Conservation (phyloP, 64 coral and sea anemone species). For the Montipora efflorescens region DNA sequence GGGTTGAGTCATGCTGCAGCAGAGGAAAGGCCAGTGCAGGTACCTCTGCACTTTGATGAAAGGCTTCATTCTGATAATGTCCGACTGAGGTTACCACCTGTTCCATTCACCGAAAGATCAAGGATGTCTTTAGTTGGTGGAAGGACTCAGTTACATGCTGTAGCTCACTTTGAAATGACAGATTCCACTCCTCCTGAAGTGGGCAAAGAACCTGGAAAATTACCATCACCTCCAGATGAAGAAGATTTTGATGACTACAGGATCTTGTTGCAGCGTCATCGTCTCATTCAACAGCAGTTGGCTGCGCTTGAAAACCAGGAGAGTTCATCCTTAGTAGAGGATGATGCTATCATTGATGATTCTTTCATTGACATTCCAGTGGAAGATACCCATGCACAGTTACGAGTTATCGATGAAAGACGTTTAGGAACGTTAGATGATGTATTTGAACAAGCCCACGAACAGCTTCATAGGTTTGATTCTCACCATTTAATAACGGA, state of each 20-base stretch:
- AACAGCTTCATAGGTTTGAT: background rate
- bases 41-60: conserved; percentile 7
- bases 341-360: conserved; percentile 86
- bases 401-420: background rate
- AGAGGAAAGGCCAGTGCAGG: background rate
- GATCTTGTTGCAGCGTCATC: conserved; percentile 79
- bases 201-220: background rate
- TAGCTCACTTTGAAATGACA: background rate
- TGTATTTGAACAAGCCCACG: background rate
- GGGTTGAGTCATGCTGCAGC: background rate
- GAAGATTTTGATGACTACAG: conserved; percentile 76
- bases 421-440: background rate
- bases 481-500: background rate
- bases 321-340: conserved; percentile 53
- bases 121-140: background rate
- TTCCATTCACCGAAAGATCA: background rate
- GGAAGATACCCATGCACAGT: conserved; percentile 17
- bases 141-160: background rate
- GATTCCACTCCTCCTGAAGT: background rate
- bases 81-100: background rate
- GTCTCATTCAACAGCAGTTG: conserved; percentile 85
- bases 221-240: conserved; percentile 18
- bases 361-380: conserved; percentile 92
- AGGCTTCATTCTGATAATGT: conserved; percentile 2
- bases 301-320: conserved; percentile 86